A percentile compares a stretch with the other conserved stretches of the same genome.
Evolutionary conservation across 2,888 invertebrate species (phyloP).

Genomic region (Megamerina dolium): DNA sequence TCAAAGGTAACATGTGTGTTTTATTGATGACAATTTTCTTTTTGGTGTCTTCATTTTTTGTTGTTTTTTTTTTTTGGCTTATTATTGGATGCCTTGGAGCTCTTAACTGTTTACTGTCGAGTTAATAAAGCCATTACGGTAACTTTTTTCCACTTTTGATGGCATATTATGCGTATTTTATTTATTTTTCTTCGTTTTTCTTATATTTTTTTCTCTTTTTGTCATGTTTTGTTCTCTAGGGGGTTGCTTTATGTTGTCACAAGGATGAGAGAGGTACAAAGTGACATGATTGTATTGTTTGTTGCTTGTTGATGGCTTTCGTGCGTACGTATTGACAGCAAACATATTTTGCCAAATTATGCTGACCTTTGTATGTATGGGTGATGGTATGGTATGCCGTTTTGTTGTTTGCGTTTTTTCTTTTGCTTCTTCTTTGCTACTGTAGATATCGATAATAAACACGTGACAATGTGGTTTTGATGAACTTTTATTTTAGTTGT

Average conservation of each 20-base stretch:
- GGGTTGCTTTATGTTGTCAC: not conserved
- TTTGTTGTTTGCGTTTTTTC: not conserved
- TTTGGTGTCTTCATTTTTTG: slow-evolving; percentile 7
- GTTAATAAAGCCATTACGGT: slow-evolving; percentile 16
- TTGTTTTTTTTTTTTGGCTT: slow-evolving; percentile 4
- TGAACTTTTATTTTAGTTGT: slow-evolving; percentile 14
- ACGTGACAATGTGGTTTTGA: slow-evolving; percentile 20
- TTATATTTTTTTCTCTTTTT: no score
- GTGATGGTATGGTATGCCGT: no score
- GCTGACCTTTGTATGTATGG: slow-evolving; percentile 7
- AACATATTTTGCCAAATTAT: not conserved
- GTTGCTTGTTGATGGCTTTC: slow-evolving; percentile 3
- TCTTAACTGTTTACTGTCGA: slow-evolving; percentile 8
- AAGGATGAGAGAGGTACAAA: slow-evolving; percentile 4
- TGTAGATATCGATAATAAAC: slow-evolving; percentile 11
- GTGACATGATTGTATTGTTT: not conserved
- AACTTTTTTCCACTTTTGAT: no score
- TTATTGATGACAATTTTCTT: slow-evolving; percentile 32
- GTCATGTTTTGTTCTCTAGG: no score
- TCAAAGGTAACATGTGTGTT: slow-evolving; percentile 30
- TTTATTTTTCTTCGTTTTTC: not conserved
- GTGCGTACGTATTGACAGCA: not conserved
- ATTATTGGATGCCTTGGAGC: not conserved
- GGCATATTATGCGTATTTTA: no score
- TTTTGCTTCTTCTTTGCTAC: not conserved